A percentile compares a stretch with the other conserved stretches of the same genome.
phyloP scores from a whole-genome alignment of 2,888 invertebrate genomes.

The Tiphia femorata region DNA sequence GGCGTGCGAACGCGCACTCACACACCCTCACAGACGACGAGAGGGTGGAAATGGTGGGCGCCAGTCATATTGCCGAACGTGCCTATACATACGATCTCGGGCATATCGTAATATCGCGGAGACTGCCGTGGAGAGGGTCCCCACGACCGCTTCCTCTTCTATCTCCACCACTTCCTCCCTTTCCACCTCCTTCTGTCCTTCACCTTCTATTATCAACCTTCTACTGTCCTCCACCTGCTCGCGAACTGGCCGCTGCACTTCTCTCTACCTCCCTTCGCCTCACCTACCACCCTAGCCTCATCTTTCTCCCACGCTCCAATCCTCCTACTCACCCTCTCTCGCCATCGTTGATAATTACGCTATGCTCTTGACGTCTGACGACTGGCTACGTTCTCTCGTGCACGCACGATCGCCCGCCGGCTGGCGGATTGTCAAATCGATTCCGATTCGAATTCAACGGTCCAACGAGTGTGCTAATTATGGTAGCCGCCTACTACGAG shows the following conservation, averaged over 20 bases:
- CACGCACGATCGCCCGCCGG: conserved; percentile 20
- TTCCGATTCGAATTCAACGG: conserved; percentile 17
- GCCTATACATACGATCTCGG: conserved; percentile 9
- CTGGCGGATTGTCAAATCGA: conserved; percentile 27
- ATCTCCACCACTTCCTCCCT: too few species aligned
- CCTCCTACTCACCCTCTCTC: not conserved
- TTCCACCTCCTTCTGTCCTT: too few species aligned
- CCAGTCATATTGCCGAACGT: conserved; percentile 11
- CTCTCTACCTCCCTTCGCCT: too few species aligned
- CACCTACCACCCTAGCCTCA: too few species aligned
- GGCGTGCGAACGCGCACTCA: not conserved
- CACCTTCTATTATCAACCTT: too few species aligned
- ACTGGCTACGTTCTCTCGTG: conserved; percentile 24
- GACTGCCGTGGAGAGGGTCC: conserved; percentile 28
- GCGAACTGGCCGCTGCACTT: too few species aligned
- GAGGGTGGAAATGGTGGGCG: conserved; percentile 11
- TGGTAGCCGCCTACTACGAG: not conserved
- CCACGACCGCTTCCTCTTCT: too few species aligned
- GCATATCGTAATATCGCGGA: conserved; percentile 40
- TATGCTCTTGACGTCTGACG: conserved; percentile 48
- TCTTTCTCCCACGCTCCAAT: too few species aligned
- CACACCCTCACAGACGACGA: conserved; percentile 2
- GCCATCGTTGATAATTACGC: conserved; percentile 46
- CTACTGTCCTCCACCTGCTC: too few species aligned
- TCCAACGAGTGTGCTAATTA: conserved; percentile 22